phyloP scores from a whole-genome alignment of 1,140 invertebrate species.

The Drosophila pallidifrons region DNA sequence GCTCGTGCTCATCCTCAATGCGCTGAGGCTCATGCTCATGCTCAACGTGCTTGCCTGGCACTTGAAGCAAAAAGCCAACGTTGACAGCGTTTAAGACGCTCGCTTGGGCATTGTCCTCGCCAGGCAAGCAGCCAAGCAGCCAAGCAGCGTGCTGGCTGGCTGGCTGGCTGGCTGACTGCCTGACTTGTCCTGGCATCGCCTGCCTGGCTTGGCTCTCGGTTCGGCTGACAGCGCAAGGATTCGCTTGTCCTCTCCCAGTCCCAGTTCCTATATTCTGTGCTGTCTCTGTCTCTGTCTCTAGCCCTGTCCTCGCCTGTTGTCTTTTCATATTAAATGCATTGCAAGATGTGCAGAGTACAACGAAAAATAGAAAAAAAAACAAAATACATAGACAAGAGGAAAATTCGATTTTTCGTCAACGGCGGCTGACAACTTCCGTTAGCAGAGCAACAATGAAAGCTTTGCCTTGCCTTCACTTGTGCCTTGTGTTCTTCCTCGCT shows the following conservation, averaged over 20 bases:
- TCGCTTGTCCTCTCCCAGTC: conserved; percentile 33
- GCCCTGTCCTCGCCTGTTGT: conserved; percentile 73
- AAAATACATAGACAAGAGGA: neutral
- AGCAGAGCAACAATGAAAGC: conserved; percentile 45
- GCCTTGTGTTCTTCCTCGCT: neutral
- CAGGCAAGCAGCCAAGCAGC: conserved; percentile 29
- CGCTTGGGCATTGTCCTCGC: conserved; percentile 77
- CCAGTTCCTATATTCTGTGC: neutral
- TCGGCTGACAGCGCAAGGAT: conserved; percentile 68
- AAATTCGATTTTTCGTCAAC: conserved; percentile 70
- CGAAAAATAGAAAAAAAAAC: conserved; percentile 13
- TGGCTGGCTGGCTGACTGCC: conserved; percentile 44
- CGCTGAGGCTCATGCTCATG: conserved; percentile 8
- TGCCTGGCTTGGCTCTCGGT: conserved; percentile 37
- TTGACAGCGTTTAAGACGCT: conserved; percentile 80
- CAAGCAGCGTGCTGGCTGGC: too few species aligned
- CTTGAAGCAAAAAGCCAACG: conserved; percentile 81
- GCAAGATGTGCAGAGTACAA: conserved; percentile 52
- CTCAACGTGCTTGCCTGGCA: conserved; percentile 54
- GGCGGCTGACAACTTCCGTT: conserved; percentile 69
- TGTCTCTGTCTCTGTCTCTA: neutral
- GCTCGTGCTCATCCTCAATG: conserved; percentile 23
- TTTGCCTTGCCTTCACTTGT: conserved; percentile 1
- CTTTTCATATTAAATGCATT: conserved; percentile 82
- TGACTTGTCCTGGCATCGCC: conserved; percentile 26